Percentiles rank a stretch among this genome's conserved stretches.
Evolutionary conservation across 2,888 invertebrate genomes (phyloP).

Genomic region (Cinara cedri): DNA sequence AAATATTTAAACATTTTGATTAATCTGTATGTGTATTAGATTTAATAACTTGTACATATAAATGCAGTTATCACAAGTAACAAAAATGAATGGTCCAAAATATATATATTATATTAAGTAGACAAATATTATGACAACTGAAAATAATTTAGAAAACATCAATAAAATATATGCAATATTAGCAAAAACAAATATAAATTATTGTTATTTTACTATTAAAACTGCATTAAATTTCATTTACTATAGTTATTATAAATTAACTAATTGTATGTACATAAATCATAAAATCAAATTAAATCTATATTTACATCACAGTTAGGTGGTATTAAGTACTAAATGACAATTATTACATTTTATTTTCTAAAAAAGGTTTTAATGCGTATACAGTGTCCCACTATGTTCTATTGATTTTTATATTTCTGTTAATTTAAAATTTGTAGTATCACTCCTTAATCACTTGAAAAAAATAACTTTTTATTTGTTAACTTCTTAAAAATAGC

Average conservation of each 20-base stretch:
- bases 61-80: slow-evolving; percentile 20
- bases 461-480: too few relatives aligned
- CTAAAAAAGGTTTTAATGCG: slow-evolving; percentile 8
- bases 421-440: too few relatives aligned
- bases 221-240: neutral
- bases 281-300: slow-evolving; percentile 21
- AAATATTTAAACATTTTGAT: neutral
- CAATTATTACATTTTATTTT: slow-evolving; percentile 3
- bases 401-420: too few relatives aligned
- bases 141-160: slow-evolving; percentile 6
- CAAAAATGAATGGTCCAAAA: slow-evolving; percentile 38
- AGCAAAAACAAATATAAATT: neutral
- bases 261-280: slow-evolving; percentile 14
- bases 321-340: slow-evolving; percentile 42
- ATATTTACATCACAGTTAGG: slow-evolving; percentile 41
- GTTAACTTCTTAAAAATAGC: too few relatives aligned
- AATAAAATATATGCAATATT: neutral
- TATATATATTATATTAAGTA: slow-evolving; percentile 7
- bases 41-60: slow-evolving; percentile 32
- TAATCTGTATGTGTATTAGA: neutral
- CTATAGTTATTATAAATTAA: slow-evolving; percentile 7
- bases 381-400: too few relatives aligned
- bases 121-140: neutral
- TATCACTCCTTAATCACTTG: too few relatives aligned
- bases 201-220: neutral